Evolutionary conservation across 2,888 invertebrate genomes (phyloP).

Genomic region (Cancer borealis): DNA sequence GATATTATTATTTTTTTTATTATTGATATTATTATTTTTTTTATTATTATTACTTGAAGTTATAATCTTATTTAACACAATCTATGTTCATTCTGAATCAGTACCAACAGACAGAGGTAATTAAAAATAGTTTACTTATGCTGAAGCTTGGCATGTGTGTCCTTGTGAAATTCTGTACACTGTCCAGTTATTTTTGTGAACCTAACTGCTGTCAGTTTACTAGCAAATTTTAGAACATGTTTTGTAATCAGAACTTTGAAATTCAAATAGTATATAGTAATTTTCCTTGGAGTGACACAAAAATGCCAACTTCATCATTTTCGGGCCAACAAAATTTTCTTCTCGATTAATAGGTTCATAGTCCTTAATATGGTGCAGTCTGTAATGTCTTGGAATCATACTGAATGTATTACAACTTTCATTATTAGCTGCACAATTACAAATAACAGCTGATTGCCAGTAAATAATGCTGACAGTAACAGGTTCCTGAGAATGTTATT

Average conservation of each 20-base stretch:
- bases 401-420: neutral
- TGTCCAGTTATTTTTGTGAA: constrained; percentile 58
- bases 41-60: neutral
- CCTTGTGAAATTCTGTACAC: constrained; percentile 7
- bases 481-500: constrained; percentile 57
- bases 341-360: neutral
- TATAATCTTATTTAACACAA: neutral
- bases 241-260: neutral
- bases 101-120: constrained; percentile 40
- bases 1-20: neutral
- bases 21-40: neutral
- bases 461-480: constrained; percentile 44
- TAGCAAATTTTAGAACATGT: constrained; percentile 8
- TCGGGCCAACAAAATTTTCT: neutral
- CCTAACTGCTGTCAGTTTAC: constrained; percentile 50
- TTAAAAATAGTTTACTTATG: constrained; percentile 59
- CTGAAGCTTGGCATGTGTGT: constrained; percentile 70
- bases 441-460: neutral
- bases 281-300: constrained; percentile 1
- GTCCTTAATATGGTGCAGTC: neutral
- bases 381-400: neutral
- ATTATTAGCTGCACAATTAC: neutral
- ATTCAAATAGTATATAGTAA: neutral
- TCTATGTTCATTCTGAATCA: constrained; percentile 6
- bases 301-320: neutral